Percentiles rank a stretch among this genome's conserved stretches.
phyloP scores from a whole-genome alignment of 2,888 invertebrate genomes.

The Ophioninae sp. region DNA sequence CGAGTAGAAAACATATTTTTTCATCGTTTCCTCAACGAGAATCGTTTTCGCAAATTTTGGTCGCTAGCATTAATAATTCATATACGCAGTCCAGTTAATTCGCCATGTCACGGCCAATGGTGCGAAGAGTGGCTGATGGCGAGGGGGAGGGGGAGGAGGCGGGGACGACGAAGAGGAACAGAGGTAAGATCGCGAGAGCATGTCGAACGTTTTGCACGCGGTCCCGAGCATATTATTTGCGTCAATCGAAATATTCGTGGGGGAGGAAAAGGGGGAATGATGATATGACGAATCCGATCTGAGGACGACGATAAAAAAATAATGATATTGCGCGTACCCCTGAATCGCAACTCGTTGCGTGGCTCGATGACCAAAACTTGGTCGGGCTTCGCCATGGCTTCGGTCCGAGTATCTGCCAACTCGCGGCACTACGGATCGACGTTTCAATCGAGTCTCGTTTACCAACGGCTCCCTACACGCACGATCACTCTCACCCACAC shows the following conservation, averaged over 20 bases:
- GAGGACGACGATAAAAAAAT: background rate
- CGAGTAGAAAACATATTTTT: slow-evolving; percentile 12
- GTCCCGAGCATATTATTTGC: slow-evolving; percentile 7
- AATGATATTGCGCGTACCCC: slow-evolving; percentile 85
- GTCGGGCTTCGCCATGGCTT: slow-evolving; percentile 86
- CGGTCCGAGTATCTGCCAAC: slow-evolving; percentile 39
- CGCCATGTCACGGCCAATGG: slow-evolving; percentile 47
- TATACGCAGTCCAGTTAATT: slow-evolving; percentile 44
- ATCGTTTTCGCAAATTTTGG: slow-evolving; percentile 36
- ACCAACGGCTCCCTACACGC: slow-evolving; percentile 39
- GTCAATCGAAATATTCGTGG: background rate
- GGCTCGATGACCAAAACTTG: slow-evolving; percentile 94
- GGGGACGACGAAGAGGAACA: background rate
- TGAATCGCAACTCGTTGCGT: slow-evolving; percentile 93
- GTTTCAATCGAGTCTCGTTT: slow-evolving; percentile 50
- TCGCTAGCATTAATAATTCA: slow-evolving; percentile 15
- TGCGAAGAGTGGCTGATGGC: background rate
- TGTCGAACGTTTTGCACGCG: slow-evolving; percentile 47
- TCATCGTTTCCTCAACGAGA: slow-evolving; percentile 54
- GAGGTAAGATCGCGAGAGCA: slow-evolving; percentile 11
- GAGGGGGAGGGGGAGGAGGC: background rate
- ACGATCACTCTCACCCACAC: slow-evolving; percentile 29
- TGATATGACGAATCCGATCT: background rate
- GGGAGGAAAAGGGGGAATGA: background rate
- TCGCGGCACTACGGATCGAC: slow-evolving; percentile 42